Evolutionary conservation across 2,113 vertebrate genomes (phyloP).

Genomic region (Tringa solitaria): DNA sequence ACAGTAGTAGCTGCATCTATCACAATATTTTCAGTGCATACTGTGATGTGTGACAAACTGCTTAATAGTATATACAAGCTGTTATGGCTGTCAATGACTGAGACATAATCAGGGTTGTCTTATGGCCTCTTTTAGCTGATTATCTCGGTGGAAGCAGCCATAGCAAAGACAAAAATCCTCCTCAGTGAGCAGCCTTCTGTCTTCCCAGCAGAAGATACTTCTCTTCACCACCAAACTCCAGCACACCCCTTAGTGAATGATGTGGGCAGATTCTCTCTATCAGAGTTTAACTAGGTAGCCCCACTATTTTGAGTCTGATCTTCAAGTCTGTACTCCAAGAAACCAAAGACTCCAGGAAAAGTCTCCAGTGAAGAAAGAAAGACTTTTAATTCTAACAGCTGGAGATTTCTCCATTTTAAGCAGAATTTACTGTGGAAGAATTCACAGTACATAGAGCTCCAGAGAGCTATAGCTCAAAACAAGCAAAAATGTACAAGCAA

Average conservation of each 20-base stretch:
- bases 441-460: not conserved
- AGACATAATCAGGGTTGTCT: not conserved
- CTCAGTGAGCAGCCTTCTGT: not conserved
- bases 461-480: not conserved
- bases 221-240: not conserved
- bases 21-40: constrained; percentile 37
- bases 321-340: not conserved
- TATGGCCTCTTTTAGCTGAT: not conserved
- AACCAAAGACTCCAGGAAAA: not conserved
- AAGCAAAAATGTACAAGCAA: not conserved
- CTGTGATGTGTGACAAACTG: constrained; percentile 31
- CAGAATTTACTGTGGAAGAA: not conserved
- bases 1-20: not conserved
- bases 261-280: not conserved
- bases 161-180: not conserved
- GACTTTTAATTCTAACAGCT: not conserved
- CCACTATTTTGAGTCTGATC: not conserved
- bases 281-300: not conserved
- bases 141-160: not conserved
- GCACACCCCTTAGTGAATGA: not conserved
- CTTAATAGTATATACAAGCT: constrained; percentile 35
- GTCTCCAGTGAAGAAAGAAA: not conserved
- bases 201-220: not conserved
- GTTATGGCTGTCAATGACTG: constrained; percentile 9
- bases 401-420: not conserved